Conservation (phyloP, 1,140 invertebrate species). For the Drosophila kanapiae region DNA sequence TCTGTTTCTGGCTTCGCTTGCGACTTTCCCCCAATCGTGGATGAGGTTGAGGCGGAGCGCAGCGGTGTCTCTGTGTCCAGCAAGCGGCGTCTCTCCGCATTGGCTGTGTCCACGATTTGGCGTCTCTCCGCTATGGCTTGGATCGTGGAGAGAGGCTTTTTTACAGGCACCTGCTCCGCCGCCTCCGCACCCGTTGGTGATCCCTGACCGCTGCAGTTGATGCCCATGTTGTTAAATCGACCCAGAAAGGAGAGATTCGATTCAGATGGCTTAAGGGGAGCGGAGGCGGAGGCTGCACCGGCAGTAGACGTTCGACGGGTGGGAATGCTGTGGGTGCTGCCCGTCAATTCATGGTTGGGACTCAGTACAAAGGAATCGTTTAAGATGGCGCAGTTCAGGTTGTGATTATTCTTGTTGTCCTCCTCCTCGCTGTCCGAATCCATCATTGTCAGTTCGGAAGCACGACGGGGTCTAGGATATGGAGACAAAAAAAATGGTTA, state of each 20-base stretch:
- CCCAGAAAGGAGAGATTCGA: conserved; percentile 70
- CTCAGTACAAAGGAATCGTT: conserved; percentile 83
- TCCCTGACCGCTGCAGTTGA: conserved; percentile 58
- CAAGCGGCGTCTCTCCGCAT: conserved; percentile 49
- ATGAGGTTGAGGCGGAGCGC: conserved; percentile 19
- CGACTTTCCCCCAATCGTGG: conserved; percentile 15
- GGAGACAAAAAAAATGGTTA: not conserved
- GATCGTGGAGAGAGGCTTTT: conserved; percentile 39
- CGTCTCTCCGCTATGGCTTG: conserved; percentile 53
- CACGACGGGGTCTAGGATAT: conserved; percentile 61
- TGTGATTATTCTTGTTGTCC: conserved; percentile 60
- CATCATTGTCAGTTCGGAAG: conserved; percentile 65
- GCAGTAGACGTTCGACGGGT: conserved; percentile 3
- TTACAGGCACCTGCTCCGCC: conserved; percentile 1
- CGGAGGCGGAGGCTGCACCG: conserved; percentile 3
- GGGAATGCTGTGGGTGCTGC: conserved; percentile 29
- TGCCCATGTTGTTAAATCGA: conserved; percentile 71
- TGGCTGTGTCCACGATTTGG: conserved; percentile 35
- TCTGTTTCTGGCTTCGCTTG: conserved; percentile 50
- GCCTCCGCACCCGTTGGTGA: conserved; percentile 23
- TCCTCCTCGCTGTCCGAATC: conserved; percentile 82
- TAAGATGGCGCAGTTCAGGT: conserved; percentile 80
- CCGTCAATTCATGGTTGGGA: conserved; percentile 62
- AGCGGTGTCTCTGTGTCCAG: conserved; percentile 56
- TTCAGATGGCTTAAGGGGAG: conserved; percentile 26